phyloP scores from a whole-genome alignment of 2,113 vertebrate genomes.

The Burhinus oedicnemus region DNA sequence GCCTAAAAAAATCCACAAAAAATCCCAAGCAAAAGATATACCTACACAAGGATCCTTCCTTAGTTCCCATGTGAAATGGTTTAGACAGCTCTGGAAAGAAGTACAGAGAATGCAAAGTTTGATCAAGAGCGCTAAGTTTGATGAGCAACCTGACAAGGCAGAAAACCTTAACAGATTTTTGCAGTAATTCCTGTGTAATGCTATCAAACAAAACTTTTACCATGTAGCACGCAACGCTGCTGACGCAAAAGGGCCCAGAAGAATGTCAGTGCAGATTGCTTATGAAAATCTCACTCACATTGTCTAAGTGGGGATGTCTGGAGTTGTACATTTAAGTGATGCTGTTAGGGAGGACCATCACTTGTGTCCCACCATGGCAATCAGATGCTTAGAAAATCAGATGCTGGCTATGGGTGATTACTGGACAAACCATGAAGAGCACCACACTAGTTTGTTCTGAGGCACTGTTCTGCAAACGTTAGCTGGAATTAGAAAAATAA shows the following conservation, averaged over 20 bases:
- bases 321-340: neutral
- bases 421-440: neutral
- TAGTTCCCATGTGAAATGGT: neutral
- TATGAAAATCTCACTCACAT: neutral
- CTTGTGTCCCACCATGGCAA: neutral
- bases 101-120: neutral
- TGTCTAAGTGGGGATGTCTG: neutral
- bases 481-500: neutral
- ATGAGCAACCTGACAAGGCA: neutral
- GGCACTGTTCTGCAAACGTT: neutral
- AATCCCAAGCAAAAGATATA: neutral
- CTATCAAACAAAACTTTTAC: neutral
- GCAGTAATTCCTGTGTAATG: neutral
- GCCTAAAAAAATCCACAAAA: neutral
- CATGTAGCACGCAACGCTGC: rapidly evolving
- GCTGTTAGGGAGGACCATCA: rapidly evolving
- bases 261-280: neutral
- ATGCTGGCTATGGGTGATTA: neutral
- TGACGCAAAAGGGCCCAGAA: neutral
- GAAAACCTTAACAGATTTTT: neutral
- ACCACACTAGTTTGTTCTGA: neutral
- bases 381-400: neutral
- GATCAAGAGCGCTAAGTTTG: neutral
- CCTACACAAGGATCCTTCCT: neutral
- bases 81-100: neutral